Base-by-base conservation (phyloP, 2,888 invertebrate species). In the Drosophila longiperda region DNA sequence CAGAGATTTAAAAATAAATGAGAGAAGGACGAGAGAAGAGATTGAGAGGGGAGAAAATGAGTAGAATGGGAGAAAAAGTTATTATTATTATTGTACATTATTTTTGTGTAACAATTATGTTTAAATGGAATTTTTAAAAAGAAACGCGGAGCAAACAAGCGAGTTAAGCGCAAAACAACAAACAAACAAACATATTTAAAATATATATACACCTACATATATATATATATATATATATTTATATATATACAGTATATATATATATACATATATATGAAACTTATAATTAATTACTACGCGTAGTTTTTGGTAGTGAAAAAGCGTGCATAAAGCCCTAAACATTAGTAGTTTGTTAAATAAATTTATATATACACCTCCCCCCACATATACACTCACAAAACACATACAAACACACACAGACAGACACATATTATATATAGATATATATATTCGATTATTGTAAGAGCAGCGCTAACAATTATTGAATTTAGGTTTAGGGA, bases 311-410 rank as follows among this genome's bases (percentile, higher is more conserved):
- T 86, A 90, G 90, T 86, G 83, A 86, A 75, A 59, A 57, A 66
- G 65, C 75, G 82, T 67, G 76, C 80, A 80, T 78, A 65, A 78
- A 66, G 70, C 82, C 81, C 81, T 83, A 78, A 90, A 80, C 17
- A 71, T 82, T 90, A 86, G 85, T 86, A 90, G 90, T 88, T 90
- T 86, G 85, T 88, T 88, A 88, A 88, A 90, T 90, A 80, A 90
- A 86, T 86, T 83, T 81, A 88, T 87, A 86, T 68, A 75, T 60
- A 83, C 32, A 42, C 34, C 63, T 29, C 20, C 29, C 20, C 63
- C 29, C 26, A 29, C 15, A 68, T 7, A 71, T 29, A 45, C 17
- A 67, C 42, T 66, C 61, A 70, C 20, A 67, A 80, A 54, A 76
- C n/a, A 64, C 20, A 45, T 12, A 65, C 5, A 20, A 34, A 34